These are phyloP conservation scores for Rhynchonema sp. DNA, from an alignment of 2,888 invertebrate genomes.

Conservation along the genomic window DNA sequence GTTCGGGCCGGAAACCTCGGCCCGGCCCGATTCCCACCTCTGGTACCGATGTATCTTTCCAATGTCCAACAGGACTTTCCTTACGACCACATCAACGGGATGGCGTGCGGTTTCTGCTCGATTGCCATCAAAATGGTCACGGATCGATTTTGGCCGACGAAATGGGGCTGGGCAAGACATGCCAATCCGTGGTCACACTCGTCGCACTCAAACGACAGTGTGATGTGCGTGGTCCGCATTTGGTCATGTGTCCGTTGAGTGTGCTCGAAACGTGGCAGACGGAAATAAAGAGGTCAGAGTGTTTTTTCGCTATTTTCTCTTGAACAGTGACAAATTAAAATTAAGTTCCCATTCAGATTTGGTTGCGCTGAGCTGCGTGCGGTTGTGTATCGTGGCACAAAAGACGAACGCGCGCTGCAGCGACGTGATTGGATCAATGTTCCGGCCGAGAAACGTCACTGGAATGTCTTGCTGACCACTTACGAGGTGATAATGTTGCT, in stretches of 20 bases:
- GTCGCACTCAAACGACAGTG: background rate
- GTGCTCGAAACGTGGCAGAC: constrained; percentile 97
- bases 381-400: constrained; percentile 25
- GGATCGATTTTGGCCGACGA: constrained; percentile 97
- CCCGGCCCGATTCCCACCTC: too few relatives aligned
- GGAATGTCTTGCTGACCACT: constrained; percentile 29
- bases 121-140: constrained; percentile 36
- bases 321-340: too few relatives aligned
- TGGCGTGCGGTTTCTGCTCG: constrained; percentile 8
- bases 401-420: constrained; percentile 23
- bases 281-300: constrained; percentile 58
- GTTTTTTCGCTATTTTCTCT: background rate
- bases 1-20: too few relatives aligned
- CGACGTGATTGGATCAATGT: constrained; percentile 14
- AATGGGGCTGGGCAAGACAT: constrained; percentile 65
- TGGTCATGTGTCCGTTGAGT: constrained; percentile 85
- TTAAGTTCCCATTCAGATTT: too few relatives aligned
- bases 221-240: constrained; percentile 55
- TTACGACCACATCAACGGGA: constrained; percentile 8
- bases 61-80: background rate
- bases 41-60: too few relatives aligned
- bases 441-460: constrained; percentile 7
- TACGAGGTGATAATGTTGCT: constrained; percentile 26
- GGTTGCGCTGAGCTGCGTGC: constrained; percentile 22
- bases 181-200: constrained; percentile 1